phyloP scores from a whole-genome alignment of 2,888 invertebrate species.

The Sacculina carcini region DNA sequence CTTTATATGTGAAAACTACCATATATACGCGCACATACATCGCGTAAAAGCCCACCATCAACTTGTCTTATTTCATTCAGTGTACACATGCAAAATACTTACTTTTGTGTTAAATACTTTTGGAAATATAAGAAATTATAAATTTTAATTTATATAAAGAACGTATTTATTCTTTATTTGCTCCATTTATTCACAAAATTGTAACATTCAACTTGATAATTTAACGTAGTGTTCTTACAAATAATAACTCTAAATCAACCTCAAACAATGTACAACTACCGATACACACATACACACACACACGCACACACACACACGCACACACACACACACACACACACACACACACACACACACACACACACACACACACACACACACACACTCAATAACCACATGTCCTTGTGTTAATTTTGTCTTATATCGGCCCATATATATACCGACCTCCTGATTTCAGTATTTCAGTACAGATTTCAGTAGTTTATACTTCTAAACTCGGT shows the following conservation, averaged over 20 bases:
- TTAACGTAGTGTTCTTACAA: too few species aligned
- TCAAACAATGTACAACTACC: constrained; percentile 7
- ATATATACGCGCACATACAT: neutral
- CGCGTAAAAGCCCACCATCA: neutral
- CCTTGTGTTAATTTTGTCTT: too few species aligned
- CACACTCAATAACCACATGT: too few species aligned
- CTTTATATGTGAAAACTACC: neutral
- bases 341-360: neutral
- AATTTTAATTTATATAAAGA: neutral
- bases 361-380: neutral
- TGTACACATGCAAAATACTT: neutral
- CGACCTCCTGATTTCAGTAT: too few species aligned
- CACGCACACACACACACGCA: constrained; percentile 5
- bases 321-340: neutral
- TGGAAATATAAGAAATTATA: neutral
- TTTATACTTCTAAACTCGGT: too few species aligned
- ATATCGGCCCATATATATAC: too few species aligned
- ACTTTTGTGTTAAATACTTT: neutral
- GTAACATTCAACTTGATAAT: too few species aligned
- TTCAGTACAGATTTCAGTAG: too few species aligned
- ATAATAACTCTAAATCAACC: constrained; percentile 4
- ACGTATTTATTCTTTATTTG: too few species aligned
- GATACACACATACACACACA: neutral
- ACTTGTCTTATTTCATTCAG: neutral
- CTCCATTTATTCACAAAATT: too few species aligned